phyloP scores from a whole-genome alignment of 2,888 invertebrate species.

The Polyommatus icarus region DNA sequence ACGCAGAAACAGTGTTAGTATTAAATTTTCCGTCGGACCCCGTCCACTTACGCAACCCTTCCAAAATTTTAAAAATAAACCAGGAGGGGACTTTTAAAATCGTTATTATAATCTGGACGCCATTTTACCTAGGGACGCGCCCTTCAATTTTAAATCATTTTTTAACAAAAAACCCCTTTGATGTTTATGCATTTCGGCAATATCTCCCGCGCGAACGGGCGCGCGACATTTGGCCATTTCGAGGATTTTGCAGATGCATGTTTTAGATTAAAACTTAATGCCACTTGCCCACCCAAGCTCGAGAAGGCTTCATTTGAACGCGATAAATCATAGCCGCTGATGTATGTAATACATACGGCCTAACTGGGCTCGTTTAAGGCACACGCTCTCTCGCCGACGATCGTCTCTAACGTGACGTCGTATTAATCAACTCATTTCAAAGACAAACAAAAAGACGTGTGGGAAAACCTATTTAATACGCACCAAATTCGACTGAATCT shows the following conservation, averaged over 20 bases:
- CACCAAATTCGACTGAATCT: slow-evolving; percentile 79
- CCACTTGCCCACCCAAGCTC: slow-evolving; percentile 49
- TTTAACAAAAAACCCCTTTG: slow-evolving; percentile 75
- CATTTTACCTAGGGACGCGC: slow-evolving; percentile 76
- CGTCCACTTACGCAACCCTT: slow-evolving; percentile 75
- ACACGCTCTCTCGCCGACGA: slow-evolving; percentile 46
- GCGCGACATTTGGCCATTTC: slow-evolving; percentile 74
- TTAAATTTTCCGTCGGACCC: slow-evolving; percentile 69
- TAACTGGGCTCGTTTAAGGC: slow-evolving; percentile 34
- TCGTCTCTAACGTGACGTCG: slow-evolving; percentile 61
- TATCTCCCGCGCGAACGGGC: slow-evolving; percentile 69
- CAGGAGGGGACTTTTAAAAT: slow-evolving; percentile 75
- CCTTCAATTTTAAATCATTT: slow-evolving; percentile 78
- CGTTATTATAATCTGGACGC: slow-evolving; percentile 81
- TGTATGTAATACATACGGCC: slow-evolving; percentile 33
- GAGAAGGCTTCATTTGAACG: slow-evolving; percentile 48
- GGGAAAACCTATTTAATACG: slow-evolving; percentile 75
- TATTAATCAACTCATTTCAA: slow-evolving; percentile 78
- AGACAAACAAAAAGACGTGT: slow-evolving; percentile 71
- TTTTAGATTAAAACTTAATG: slow-evolving; percentile 74
- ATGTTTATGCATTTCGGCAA: slow-evolving; percentile 77
- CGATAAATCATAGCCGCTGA: slow-evolving; percentile 52
- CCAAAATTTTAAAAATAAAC: slow-evolving; percentile 67
- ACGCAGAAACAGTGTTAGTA: slow-evolving; percentile 67
- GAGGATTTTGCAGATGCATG: slow-evolving; percentile 73